Conservation (phyloP, 1,140 invertebrate genomes). For the Ctenoplectra terminalis region DNA sequence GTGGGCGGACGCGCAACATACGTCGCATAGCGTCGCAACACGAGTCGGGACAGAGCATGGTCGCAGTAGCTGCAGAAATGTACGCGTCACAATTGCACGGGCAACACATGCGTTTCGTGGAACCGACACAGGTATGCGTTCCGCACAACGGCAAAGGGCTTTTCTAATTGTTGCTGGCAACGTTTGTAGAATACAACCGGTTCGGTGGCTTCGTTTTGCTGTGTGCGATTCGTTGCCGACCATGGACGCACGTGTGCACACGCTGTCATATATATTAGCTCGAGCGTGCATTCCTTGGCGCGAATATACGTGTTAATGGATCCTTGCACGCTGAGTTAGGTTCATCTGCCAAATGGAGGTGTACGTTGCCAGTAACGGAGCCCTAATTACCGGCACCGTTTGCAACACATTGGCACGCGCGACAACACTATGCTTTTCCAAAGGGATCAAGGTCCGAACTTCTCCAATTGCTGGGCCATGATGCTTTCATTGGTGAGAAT, state of each 20-base stretch:
- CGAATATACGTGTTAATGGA: slow-evolving; percentile 69
- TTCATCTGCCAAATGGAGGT: slow-evolving; percentile 66
- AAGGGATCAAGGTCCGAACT: slow-evolving; percentile 35
- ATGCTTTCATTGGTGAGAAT: too few relatives aligned
- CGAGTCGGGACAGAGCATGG: not conserved
- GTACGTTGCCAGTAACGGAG: slow-evolving; percentile 44
- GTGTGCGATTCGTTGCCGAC: not conserved
- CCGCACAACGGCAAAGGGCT: slow-evolving; percentile 50
- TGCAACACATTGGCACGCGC: slow-evolving; percentile 28
- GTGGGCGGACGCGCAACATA: not conserved
- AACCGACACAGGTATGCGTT: slow-evolving; percentile 55
- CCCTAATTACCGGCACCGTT: slow-evolving; percentile 54
- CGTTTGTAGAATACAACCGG: slow-evolving; percentile 57
- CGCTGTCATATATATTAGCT: slow-evolving; percentile 33
- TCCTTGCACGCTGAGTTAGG: slow-evolving; percentile 66
- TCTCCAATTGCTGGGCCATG: not conserved
- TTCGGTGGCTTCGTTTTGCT: slow-evolving; percentile 44
- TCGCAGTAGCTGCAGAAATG: slow-evolving; percentile 39
- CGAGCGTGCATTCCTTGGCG: slow-evolving; percentile 56
- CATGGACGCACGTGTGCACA: slow-evolving; percentile 33
- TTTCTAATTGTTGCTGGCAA: slow-evolving; percentile 64
- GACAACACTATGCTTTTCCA: slow-evolving; percentile 56
- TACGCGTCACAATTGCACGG: slow-evolving; percentile 47
- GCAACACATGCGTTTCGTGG: slow-evolving; percentile 45
- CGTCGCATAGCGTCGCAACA: slow-evolving; percentile 38